Evolutionary conservation across 2,888 invertebrate species (phyloP), one percentile per base, ranked within the genome.

Genomic region (Biston betularia): DNA sequence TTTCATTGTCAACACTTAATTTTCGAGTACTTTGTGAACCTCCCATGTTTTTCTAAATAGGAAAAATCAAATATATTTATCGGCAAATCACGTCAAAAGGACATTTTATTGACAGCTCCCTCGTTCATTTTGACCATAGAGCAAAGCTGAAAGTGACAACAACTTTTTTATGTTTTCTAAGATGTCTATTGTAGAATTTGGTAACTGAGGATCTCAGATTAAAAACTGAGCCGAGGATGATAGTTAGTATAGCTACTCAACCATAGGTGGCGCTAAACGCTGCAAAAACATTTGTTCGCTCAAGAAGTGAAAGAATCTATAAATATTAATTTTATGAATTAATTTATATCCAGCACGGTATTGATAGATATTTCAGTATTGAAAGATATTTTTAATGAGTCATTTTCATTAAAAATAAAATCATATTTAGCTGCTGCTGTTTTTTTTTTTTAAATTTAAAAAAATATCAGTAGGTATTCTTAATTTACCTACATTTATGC

Each of bases 11-110:
- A 69, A 93, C 92, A 79, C 89, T 90, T 74, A 93, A 77, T 87
- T 93, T 93, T 70, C 93, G 83, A 72, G 95, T 93, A 83, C 95
- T 95, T 81, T 94, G 90, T 70, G 92, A 90, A 77, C 92, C 94
- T 84, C 95, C 95, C 95, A 95, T 95, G 76, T 85, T 92, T 84
- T 65, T 54, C 33, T 42, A 69, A 66, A 69, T 61, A 50, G 55
- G 59, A 56, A 66, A 73, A 72, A 70, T 68, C 58, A 68, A 85
- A 83, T 85, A 86, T 81, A 85, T 78, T 84, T 83, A 81, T 90
- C 88, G 87, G 88, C 85, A 85, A 89, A 86, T 85, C 82, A 83
- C 82, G 85, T 92, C 90, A 92, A 85, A 90, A 88, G 85, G 81
- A 83, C 92, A 92, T 90, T 83, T 89, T 89, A 24, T 79, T 80